Base-by-base conservation (phyloP, 2,888 invertebrate genomes). In the Apodemia hepburni region DNA sequence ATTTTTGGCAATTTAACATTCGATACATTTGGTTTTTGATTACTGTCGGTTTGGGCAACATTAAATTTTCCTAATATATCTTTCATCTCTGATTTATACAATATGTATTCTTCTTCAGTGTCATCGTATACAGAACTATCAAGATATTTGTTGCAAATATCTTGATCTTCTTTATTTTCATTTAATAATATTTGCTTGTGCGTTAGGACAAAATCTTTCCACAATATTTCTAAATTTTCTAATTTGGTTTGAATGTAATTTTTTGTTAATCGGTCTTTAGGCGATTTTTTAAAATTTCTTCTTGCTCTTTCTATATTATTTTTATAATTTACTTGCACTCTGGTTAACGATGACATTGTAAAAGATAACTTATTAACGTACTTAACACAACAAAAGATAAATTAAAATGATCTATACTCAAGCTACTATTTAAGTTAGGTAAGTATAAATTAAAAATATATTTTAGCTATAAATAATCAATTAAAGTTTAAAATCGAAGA, bases 271-370 rank as follows among this genome's bases (percentile, higher is more conserved):
- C 49, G 49, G n/a, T 49, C 49, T 49, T 49, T 49, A 3, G 49
- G 49, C 2, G 49, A 49, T 11, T 49, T 49, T 18, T 49, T 49
- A 4, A 49, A 49, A 49, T 49, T 49, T 17, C 18, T 49, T 8
- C 49, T 49, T 9, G 49, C 49, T 18, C 49, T 49, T 49, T 49
- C 49, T 49, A 49, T 49, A 7, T 58, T 57, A 8, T 70, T 64
- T 64, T 69, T 66, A 2, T 71, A 61, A 57, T 70, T 73, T 70
- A 73, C 73, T 63, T 73, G 68, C 17, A 64, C 60, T 8, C 3
- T 49, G 8, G 18, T 49, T 49, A 49, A 49, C 18, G 49, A 49
- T 18, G 49, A 18, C 49, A 49, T 49, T 38, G 35, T 38, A 38
- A 38, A 11, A 38, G 35, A 22, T 22, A 22, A 22, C 22, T 22